These are phyloP conservation scores for Pseudopleuronectes americanus DNA, from an alignment of 2,797 vertebrate genomes.

Conservation along the genomic window DNA sequence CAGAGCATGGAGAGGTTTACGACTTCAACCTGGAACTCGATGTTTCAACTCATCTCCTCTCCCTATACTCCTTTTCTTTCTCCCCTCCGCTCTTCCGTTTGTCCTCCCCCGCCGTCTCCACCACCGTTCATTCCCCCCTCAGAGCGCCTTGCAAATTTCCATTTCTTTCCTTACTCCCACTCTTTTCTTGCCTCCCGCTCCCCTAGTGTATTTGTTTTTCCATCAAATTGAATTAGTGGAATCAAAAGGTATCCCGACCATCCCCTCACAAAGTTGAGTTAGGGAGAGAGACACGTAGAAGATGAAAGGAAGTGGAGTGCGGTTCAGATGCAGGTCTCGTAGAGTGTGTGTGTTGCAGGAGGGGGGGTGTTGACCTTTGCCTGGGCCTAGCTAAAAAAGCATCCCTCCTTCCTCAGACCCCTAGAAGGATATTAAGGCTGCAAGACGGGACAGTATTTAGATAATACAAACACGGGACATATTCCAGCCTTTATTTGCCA, in stretches of 20 bases:
- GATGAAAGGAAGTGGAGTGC: constrained; percentile 83
- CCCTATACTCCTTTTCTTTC: constrained; percentile 69
- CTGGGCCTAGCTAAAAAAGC: constrained; percentile 75
- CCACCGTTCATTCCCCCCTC: constrained; percentile 49
- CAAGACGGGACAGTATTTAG: constrained; percentile 60
- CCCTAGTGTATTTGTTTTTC: constrained; percentile 86
- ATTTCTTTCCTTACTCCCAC: constrained; percentile 71
- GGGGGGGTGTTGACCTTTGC: constrained; percentile 78
- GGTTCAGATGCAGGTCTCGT: constrained; percentile 85
- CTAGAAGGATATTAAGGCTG: constrained; percentile 75
- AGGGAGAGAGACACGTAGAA: constrained; percentile 82
- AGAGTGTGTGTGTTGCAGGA: constrained; percentile 62
- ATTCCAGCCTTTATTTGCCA: constrained; percentile 30
- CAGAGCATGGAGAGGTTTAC: constrained; percentile 82
- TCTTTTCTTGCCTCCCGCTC: constrained; percentile 73
- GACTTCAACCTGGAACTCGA: constrained; percentile 80
- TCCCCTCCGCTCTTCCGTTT: constrained; percentile 58
- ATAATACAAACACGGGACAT: constrained; percentile 47
- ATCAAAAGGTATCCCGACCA: constrained; percentile 86
- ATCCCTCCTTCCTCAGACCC: constrained; percentile 73
- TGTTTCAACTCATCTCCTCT: constrained; percentile 75
- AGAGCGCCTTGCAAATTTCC: constrained; percentile 59
- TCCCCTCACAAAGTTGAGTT: constrained; percentile 83
- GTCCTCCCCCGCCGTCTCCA: constrained; percentile 55
- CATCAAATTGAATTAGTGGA: constrained; percentile 88